These are phyloP conservation scores for Timema podura DNA, from an alignment of 2,888 invertebrate genomes.

Conservation along the genomic window DNA sequence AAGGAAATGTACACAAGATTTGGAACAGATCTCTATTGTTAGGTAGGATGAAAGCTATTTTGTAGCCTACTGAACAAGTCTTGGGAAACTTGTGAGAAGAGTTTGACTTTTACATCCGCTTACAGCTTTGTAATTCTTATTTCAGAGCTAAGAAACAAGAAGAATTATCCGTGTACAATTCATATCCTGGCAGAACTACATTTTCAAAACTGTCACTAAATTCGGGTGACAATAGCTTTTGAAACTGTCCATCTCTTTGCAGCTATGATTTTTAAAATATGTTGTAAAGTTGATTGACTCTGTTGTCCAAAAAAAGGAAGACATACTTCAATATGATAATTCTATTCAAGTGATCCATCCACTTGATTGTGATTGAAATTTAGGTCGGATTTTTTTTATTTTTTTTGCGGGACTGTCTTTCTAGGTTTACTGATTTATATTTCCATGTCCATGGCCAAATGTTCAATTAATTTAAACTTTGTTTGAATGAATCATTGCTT, in stretches of 20 bases:
- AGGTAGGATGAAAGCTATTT: no score
- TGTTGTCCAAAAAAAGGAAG: neutral
- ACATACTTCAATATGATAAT: neutral
- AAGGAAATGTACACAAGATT: no score
- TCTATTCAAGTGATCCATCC: neutral
- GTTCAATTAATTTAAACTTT: neutral
- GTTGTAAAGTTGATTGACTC: neutral
- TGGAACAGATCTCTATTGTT: no score
- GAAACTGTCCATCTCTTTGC: slow-evolving; percentile 3
- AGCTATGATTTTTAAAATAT: slow-evolving; percentile 1
- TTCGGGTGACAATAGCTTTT: slow-evolving; percentile 7
- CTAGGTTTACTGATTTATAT: neutral
- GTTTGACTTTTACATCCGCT: no score
- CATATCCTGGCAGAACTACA: neutral
- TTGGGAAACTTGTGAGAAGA: no score
- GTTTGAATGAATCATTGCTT: neutral
- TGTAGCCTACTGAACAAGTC: no score
- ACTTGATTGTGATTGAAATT: neutral
- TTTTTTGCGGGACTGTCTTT: neutral
- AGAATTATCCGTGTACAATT: neutral
- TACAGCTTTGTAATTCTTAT: no score
- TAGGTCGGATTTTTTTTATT: neutral
- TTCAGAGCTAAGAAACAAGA: no score
- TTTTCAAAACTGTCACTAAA: neutral
- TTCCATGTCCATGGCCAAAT: neutral